Evolutionary conservation across 2,797 vertebrate genomes (phyloP), one percentile per base, ranked within the genome.

Genomic region (Helarctos malayanus): DNA sequence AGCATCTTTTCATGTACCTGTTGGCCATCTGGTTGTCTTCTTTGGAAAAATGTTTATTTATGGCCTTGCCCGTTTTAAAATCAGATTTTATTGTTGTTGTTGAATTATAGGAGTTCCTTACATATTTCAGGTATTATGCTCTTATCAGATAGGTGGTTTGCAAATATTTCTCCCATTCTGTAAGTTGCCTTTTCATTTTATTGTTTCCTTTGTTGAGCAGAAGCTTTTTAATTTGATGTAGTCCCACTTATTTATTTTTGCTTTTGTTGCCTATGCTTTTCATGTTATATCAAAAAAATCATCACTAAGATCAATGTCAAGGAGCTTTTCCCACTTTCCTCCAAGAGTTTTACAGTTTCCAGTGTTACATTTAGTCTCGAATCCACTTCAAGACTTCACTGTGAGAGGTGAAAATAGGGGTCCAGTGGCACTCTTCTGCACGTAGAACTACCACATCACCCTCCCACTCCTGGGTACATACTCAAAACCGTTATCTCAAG

Each of bases 11-110:
- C 49, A 78, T n/a, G 49, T 90, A 85, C 8, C 16, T 86, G 29
- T 47, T 80, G 54, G 45, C 47, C 45, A 54, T 18, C 29, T 13
- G 45, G 86, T 23, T 54, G 23, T 91, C 82, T 84, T 65, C 59
- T 86, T 91, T 54, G 82, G 82, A 81, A 73, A 86, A 86, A 73
- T 95, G 45, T 91, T 35, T 80, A 5, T 63, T 91, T 27, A 56
- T 32, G 65, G 69, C 56, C 75, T 75, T 68, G 38, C 49, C 32
- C 57, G 32, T 76, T 88, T 88, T 38, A 76, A 76, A 95, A 49
- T 57, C 15, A 49, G 32, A 47, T 49, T 84, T 57, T 61, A 47
- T 29, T 38, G 86, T 87, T 38, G 7, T 52, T 65, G 27, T 73
- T 87, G n/a, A 52, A 54, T 73, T 92, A 25, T 32, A 79, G 75